Conservation (phyloP, 2,888 invertebrate species). For the Himalopsyche japonica region DNA sequence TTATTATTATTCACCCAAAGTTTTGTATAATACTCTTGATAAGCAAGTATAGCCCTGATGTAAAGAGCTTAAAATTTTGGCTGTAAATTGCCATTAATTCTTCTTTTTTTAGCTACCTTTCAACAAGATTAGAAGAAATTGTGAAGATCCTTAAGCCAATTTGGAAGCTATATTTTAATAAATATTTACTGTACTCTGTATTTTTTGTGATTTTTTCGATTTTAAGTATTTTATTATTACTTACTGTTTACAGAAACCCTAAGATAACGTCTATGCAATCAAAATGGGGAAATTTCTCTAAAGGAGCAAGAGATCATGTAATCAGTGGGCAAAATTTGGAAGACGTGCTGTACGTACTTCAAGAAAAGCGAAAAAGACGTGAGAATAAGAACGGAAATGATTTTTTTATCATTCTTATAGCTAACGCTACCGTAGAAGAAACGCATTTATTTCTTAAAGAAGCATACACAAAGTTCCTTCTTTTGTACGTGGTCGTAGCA, state of each 20-base stretch:
- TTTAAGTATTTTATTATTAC: too few relatives aligned
- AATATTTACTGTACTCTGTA: too few relatives aligned
- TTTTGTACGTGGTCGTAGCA: conserved; percentile 10
- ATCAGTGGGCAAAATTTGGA: not conserved
- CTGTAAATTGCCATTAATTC: too few relatives aligned
- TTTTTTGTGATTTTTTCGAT: too few relatives aligned
- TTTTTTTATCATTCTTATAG: not conserved
- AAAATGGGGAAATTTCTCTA: not conserved
- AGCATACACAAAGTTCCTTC: not conserved
- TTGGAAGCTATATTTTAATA: too few relatives aligned
- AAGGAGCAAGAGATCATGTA: not conserved
- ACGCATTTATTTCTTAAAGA: not conserved
- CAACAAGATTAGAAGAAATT: too few relatives aligned
- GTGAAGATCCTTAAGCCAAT: too few relatives aligned
- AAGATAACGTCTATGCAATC: not conserved
- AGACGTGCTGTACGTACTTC: not conserved
- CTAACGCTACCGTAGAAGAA: not conserved
- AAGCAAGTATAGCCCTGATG: too few relatives aligned
- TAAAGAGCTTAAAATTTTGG: too few relatives aligned
- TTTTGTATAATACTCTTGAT: too few relatives aligned
- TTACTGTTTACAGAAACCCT: not conserved
- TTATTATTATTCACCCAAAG: too few relatives aligned
- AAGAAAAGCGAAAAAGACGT: not conserved
- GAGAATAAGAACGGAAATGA: conserved; percentile 2
- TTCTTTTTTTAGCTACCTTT: too few relatives aligned